A percentile compares a stretch with the other conserved stretches of the same genome.
Evolutionary conservation across 2,888 invertebrate genomes (phyloP).

Genomic region (Drosophila yooni): DNA sequence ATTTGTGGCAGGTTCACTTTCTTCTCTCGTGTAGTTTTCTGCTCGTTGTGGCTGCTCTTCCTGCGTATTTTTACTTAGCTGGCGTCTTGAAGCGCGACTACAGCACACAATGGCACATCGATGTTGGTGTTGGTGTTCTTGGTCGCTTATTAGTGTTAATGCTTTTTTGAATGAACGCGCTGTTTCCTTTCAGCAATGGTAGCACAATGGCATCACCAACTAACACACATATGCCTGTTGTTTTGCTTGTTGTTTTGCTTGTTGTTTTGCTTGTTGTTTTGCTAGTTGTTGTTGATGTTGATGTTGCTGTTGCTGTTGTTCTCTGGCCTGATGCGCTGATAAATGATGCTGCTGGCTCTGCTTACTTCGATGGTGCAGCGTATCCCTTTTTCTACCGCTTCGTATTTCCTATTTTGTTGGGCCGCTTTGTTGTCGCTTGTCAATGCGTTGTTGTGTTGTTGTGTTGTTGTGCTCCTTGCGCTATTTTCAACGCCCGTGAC

Average conservation of each 20-base stretch:
- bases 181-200: slow-evolving; percentile 70
- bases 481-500: slow-evolving; percentile 19
- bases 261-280: slow-evolving; percentile 3
- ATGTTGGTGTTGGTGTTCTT: slow-evolving; percentile 24
- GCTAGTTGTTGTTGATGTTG: slow-evolving; percentile 5
- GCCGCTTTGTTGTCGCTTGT: slow-evolving; percentile 63
- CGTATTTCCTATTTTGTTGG: slow-evolving; percentile 8
- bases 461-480: slow-evolving; percentile 25
- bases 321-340: slow-evolving; percentile 69
- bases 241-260: slow-evolving; percentile 7
- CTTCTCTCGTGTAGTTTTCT: slow-evolving; percentile 10
- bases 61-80: slow-evolving; percentile 8
- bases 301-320: slow-evolving; percentile 20
- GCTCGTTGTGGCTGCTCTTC: slow-evolving; percentile 23
- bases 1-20: slow-evolving; percentile 65
- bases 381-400: slow-evolving; percentile 27
- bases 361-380: slow-evolving; percentile 55
- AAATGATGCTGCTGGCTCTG: slow-evolving; percentile 66
- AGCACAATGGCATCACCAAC: slow-evolving; percentile 52
- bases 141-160: slow-evolving; percentile 77
- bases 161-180: slow-evolving; percentile 76
- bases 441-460: slow-evolving; percentile 56
- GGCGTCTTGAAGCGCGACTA: slow-evolving; percentile 37
- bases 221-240: slow-evolving; percentile 58
- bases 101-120: slow-evolving; percentile 55